phyloP scores from a whole-genome alignment of 2,888 invertebrate species.

The Eristalis arbustorum region DNA sequence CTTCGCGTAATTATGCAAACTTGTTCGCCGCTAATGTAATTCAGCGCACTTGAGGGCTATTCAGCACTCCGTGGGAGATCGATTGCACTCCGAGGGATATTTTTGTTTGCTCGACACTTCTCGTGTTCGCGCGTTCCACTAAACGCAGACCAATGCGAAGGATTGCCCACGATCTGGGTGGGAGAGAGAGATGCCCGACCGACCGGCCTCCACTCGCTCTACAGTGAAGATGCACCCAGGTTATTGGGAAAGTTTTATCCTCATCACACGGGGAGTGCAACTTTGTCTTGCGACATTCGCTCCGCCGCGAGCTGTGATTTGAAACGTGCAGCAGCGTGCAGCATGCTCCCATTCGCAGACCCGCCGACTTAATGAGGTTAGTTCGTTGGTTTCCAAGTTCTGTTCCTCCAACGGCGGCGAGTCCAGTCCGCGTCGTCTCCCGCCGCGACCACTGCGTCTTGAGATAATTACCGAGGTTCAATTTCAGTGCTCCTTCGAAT shows the following conservation, averaged over 20 bases:
- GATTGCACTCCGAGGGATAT: not conserved
- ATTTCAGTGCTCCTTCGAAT: not conserved
- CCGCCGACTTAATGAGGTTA: not conserved
- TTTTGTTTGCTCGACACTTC: not conserved
- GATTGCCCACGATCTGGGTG: not conserved
- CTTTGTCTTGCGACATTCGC: not conserved
- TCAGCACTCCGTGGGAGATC: not conserved
- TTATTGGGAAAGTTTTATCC: not conserved
- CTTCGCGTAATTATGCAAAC: not conserved
- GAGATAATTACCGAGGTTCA: not conserved
- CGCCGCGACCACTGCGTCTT: not conserved
- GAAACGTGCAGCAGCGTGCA: not conserved
- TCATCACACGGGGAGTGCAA: not conserved
- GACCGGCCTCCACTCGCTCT: not conserved
- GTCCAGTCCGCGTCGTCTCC: not conserved
- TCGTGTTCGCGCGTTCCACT: not conserved
- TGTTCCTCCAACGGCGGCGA: not conserved
- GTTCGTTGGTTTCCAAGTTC: not conserved
- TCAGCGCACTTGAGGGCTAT: not conserved
- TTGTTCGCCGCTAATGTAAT: not conserved
- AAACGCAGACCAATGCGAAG: no score
- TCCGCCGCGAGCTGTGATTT: not conserved
- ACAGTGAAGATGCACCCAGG: not conserved
- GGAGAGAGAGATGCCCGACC: not conserved
- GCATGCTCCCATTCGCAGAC: not conserved